phyloP scores from a whole-genome alignment of 2,113 vertebrate genomes.

The Phaetusa simplex region DNA sequence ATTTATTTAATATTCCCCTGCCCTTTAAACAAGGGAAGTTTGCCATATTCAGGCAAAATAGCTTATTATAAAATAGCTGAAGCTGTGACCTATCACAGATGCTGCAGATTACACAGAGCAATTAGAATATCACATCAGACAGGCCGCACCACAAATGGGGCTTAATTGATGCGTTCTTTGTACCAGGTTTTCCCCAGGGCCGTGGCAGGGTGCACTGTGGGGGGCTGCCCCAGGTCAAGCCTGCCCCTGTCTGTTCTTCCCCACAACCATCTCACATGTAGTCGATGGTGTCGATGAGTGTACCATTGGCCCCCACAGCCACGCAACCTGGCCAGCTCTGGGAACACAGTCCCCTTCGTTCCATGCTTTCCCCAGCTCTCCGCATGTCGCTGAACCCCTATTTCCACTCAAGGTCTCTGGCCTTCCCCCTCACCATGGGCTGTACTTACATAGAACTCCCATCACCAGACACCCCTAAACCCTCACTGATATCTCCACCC shows the following conservation, averaged over 20 bases:
- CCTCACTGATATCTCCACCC: not conserved
- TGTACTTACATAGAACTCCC: fast-evolving
- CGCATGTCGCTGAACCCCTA: fast-evolving
- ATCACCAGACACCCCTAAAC: not conserved
- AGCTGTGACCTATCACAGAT: not conserved
- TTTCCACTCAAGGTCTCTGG: not conserved
- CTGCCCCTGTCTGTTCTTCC: not conserved
- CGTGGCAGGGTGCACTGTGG: fast-evolving
- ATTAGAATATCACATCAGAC: not conserved
- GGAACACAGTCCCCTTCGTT: too few species aligned
- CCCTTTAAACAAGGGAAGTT: slow-evolving; percentile 22
- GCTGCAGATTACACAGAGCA: not conserved
- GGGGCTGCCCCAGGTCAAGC: fast-evolving
- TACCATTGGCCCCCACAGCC: too few species aligned
- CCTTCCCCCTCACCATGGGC: fast-evolving
- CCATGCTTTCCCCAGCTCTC: not conserved
- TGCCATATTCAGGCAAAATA: not conserved
- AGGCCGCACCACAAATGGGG: not conserved
- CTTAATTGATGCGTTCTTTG: not conserved
- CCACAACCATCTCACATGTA: not conserved
- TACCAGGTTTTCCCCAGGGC: not conserved
- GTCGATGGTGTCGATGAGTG: fast-evolving
- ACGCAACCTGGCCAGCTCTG: not conserved
- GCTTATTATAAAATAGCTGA: not conserved
- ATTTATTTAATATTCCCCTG: slow-evolving; percentile 31